phyloP scores from a whole-genome alignment of 2,888 invertebrate species.

The Tetramorium bicarinatum region DNA sequence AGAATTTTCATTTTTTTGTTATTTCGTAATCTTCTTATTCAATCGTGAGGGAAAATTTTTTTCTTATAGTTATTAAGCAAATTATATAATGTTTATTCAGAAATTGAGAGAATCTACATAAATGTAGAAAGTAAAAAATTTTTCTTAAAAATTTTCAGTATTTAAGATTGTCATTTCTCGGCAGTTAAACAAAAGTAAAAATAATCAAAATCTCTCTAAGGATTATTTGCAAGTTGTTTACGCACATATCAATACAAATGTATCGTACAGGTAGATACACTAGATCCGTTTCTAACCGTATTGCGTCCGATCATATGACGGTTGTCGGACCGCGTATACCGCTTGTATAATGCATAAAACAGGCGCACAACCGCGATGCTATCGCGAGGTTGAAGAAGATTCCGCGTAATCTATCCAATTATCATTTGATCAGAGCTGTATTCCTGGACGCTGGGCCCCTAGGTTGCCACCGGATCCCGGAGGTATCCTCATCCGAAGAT shows the following conservation, averaged over 20 bases:
- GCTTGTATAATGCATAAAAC: slow-evolving; percentile 79
- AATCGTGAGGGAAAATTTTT: not conserved
- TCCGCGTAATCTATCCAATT: slow-evolving; percentile 86
- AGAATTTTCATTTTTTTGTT: not conserved
- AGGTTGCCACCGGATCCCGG: slow-evolving; percentile 57
- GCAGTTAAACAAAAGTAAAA: not conserved
- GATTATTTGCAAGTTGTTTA: slow-evolving; percentile 16
- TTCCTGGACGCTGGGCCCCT: slow-evolving; percentile 59
- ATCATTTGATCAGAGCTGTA: slow-evolving; percentile 83
- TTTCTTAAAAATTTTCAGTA: not conserved
- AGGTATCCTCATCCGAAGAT: slow-evolving; percentile 41
- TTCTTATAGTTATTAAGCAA: not conserved
- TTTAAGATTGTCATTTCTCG: not conserved
- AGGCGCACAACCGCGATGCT: slow-evolving; percentile 82
- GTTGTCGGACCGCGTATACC: slow-evolving; percentile 67
- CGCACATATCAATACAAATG: not conserved
- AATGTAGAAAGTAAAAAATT: not conserved
- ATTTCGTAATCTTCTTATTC: not conserved
- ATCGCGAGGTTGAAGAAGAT: slow-evolving; percentile 83
- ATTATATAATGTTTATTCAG: not conserved
- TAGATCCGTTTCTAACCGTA: slow-evolving; percentile 48
- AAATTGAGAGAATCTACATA: not conserved
- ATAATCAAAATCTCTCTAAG: slow-evolving; percentile 4
- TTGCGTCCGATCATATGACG: slow-evolving; percentile 62
- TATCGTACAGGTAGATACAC: not conserved